Conservation (phyloP, 2,113 vertebrate genomes). For the Natator depressus region DNA sequence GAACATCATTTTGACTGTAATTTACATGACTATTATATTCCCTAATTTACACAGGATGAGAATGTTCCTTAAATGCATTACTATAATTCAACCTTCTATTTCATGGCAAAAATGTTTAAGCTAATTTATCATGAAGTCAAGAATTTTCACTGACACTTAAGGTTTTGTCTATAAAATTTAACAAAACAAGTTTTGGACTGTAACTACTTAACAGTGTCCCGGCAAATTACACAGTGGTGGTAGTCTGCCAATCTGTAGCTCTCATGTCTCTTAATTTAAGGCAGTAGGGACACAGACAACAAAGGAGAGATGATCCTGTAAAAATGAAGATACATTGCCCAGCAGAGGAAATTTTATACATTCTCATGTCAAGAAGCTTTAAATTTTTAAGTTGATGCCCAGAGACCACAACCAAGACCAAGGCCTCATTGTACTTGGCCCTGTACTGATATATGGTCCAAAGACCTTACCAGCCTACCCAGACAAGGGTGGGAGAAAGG, state of each 20-base stretch:
- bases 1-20: not conserved
- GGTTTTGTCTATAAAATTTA: not conserved
- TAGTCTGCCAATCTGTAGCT: not conserved
- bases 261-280: not conserved
- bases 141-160: not conserved
- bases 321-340: not conserved
- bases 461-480: not conserved
- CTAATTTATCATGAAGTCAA: not conserved
- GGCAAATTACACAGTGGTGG: not conserved
- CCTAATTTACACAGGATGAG: not conserved
- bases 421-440: not conserved
- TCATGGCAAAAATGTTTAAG: not conserved
- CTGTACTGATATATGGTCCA: not conserved
- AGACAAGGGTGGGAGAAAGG: not conserved
- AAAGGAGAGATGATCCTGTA: not conserved
- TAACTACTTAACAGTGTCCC: not conserved
- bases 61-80: not conserved
- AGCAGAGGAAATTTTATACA: not conserved
- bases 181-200: not conserved
- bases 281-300: not conserved
- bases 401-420: not conserved
- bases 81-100: not conserved
- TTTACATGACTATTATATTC: not conserved
- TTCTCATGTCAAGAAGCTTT: not conserved
- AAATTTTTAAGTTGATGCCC: not conserved